phyloP scores from a whole-genome alignment of 2,113 vertebrate species.

The Scomber japonicus region DNA sequence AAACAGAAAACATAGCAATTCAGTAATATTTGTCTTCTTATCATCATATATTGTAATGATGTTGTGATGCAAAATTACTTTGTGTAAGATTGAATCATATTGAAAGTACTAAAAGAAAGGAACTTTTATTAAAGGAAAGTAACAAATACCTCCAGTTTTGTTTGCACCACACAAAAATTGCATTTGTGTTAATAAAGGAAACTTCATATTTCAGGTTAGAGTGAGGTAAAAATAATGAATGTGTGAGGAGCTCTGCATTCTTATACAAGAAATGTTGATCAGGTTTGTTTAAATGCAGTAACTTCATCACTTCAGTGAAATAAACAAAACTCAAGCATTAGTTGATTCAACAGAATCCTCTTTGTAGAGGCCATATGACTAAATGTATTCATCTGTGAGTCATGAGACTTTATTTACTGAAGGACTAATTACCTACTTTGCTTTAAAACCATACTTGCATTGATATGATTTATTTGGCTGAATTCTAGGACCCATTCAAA shows the following conservation, averaged over 20 bases:
- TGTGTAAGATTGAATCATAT: too few relatives aligned
- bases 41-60: too few relatives aligned
- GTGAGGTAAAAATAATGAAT: background rate
- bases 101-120: too few relatives aligned
- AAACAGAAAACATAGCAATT: background rate
- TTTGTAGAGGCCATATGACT: background rate
- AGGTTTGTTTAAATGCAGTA: background rate
- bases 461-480: slow-evolving; percentile 4
- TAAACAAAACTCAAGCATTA: background rate
- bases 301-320: background rate
- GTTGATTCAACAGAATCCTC: background rate
- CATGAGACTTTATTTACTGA: background rate
- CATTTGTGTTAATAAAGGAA: background rate
- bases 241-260: too few relatives aligned
- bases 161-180: too few relatives aligned
- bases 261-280: background rate
- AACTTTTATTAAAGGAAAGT: too few relatives aligned
- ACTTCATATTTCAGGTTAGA: background rate
- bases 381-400: background rate
- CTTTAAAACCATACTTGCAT: slow-evolving; percentile 2
- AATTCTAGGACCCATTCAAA: slow-evolving; percentile 93
- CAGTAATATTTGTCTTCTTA: too few relatives aligned
- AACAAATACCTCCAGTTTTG: too few relatives aligned
- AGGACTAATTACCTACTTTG: background rate
- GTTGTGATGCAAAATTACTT: too few relatives aligned